Percentiles rank a stretch among this genome's conserved stretches.
phyloP scores from a whole-genome alignment of 2,888 invertebrate genomes.

The Brachypalpus laphriformis region DNA sequence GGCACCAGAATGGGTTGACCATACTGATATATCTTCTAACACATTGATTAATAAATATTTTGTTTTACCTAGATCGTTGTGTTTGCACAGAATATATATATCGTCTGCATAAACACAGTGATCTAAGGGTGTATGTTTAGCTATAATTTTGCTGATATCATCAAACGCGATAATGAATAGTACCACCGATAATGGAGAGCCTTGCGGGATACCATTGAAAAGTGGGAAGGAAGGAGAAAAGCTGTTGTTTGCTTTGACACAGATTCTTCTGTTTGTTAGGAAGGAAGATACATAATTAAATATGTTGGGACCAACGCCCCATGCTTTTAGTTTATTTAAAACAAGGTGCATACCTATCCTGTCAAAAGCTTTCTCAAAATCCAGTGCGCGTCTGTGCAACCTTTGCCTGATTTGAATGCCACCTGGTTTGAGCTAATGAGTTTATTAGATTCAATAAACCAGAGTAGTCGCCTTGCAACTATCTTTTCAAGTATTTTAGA shows the following conservation, averaged over 20 bases:
- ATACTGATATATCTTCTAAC: neutral
- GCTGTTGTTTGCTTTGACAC: neutral
- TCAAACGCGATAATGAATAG: neutral
- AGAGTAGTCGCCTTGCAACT: too few relatives aligned
- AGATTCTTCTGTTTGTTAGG: neutral
- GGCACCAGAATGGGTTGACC: too few relatives aligned
- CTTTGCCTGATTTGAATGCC: neutral
- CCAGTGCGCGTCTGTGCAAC: conserved; percentile 20
- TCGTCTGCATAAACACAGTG: neutral
- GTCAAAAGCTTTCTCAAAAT: conserved; percentile 15
- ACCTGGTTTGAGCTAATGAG: too few relatives aligned
- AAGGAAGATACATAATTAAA: neutral
- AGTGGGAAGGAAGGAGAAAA: neutral
- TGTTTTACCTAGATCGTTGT: too few relatives aligned
- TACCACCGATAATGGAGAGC: neutral
- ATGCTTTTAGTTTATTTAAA: conserved; percentile 1
- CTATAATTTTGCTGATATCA: neutral
- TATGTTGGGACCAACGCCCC: conserved; percentile 7
- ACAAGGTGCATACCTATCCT: conserved; percentile 15
- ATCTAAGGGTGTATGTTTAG: neutral
- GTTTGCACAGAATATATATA: neutral
- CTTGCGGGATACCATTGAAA: neutral
- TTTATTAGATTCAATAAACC: too few relatives aligned
- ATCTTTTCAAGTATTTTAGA: too few relatives aligned
- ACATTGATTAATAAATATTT: neutral